Base-by-base conservation (phyloP, 2,113 vertebrate genomes). In the Psilopogon haemacephalus region DNA sequence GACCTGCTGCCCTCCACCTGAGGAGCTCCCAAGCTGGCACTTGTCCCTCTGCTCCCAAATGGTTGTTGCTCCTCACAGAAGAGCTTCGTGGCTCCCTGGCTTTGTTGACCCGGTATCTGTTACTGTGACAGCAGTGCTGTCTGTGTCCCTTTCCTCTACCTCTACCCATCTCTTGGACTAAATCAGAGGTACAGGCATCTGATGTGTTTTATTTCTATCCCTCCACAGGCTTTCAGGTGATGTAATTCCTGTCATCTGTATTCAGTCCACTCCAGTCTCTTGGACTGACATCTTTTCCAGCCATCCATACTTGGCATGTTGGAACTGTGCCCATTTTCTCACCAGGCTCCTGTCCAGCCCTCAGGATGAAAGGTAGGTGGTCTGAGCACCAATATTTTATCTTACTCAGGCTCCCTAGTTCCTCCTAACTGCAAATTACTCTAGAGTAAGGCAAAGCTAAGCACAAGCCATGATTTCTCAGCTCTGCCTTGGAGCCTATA, bases 61-160 rank as follows among this genome's bases (percentile, higher is more conserved):
- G 33, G 15, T 11, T 38, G 21, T 4, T 74, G 6, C 19, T 20
- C 24, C 40, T 77, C 64, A 6, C 11, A 4, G 24, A 19, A 35
- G 54, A 52, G 5, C 13, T 59, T 42, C 37, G 13, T 0, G 1
- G 10, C 15, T 68, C 32, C 64, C 44, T 15, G 48, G 0, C 35
- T 37, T 40, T 33, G 32, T 70, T 56, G 40, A 12, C 19, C 12
- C 64, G 38, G 72, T 33, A 55, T 37, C 23, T 27, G 40, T 6
- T 62, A 33, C 28, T 12, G 42, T 33, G 54, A 15, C 38, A 68
- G 19, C 62, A 75, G 7, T 54, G 38, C 37, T 14, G 40, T 32
- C 17, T 12, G 2, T 11, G 21, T 28, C 33, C 37, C 86, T 48
- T 52, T 76, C 58, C 69, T 90, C 55, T 32, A 70, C 58, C 42